Conservation (phyloP, 1,140 invertebrate genomes). For the Thalassaphorura encarpata region DNA sequence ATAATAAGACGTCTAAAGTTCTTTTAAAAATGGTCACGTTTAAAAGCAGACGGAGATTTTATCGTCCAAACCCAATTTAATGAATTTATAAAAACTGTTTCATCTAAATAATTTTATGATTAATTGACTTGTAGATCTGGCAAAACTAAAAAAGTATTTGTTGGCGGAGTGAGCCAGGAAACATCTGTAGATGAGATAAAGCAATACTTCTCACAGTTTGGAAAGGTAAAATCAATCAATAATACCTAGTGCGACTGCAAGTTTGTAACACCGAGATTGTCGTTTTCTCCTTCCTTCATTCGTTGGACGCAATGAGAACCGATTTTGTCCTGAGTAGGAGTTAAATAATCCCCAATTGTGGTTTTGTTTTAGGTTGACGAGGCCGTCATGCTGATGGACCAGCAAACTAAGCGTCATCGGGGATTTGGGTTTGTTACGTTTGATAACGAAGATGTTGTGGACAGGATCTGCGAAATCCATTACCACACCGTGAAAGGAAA, state of each 20-base stretch:
- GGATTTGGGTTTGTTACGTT: constrained; percentile 89
- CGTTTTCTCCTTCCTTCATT: too few species aligned
- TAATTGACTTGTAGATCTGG: constrained; percentile 19
- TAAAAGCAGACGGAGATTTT: too few species aligned
- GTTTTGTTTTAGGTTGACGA: constrained; percentile 57
- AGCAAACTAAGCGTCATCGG: constrained; percentile 80
- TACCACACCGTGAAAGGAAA: constrained; percentile 90
- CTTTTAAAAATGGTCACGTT: too few species aligned
- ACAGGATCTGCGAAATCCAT: constrained; percentile 82
- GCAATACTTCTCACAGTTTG: constrained; percentile 82
- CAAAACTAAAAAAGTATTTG: constrained; percentile 85
- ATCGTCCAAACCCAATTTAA: too few species aligned
- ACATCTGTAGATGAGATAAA: constrained; percentile 83
- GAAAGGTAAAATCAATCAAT: constrained; percentile 51
- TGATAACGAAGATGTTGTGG: constrained; percentile 78
- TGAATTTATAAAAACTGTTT: too few species aligned
- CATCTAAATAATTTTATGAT: too few species aligned
- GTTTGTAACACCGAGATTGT: too few species aligned
- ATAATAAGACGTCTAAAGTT: too few species aligned
- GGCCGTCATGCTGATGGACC: constrained; percentile 89
- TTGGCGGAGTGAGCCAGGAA: constrained; percentile 82
- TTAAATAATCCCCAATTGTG: too few species aligned
- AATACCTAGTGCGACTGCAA: not conserved
- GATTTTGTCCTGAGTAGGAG: too few species aligned
- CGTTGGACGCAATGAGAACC: too few species aligned